A percentile compares a stretch with the other conserved stretches of the same genome.
Evolutionary conservation across 1,140 invertebrate genomes (phyloP).

Genomic region (Sarcophaga bullata): DNA sequence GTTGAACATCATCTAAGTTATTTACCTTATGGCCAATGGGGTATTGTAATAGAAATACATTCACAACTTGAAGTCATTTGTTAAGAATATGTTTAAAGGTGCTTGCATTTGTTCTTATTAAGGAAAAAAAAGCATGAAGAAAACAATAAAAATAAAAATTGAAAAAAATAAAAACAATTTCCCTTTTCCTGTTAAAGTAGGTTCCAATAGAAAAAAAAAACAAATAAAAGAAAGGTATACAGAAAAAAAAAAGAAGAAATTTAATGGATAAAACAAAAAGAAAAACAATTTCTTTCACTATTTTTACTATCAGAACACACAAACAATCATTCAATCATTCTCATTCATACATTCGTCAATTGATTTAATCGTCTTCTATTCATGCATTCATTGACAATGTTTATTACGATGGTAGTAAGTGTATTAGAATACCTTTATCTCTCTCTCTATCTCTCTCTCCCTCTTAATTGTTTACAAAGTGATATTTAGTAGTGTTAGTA

Average conservation of each 20-base stretch:
- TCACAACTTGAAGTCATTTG: background rate
- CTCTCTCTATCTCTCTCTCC: background rate
- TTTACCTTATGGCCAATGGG: no score
- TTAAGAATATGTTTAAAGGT: background rate
- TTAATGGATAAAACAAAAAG: no score
- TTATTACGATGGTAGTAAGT: background rate
- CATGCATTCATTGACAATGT: background rate
- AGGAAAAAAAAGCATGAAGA: background rate
- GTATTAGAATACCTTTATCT: background rate
- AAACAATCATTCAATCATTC: no score
- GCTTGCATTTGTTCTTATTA: background rate
- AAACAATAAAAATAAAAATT: background rate
- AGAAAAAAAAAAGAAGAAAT: no score
- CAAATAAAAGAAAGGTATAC: no score
- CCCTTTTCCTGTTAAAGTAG: constrained; percentile 26
- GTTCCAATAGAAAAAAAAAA: background rate
- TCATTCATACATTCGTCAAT: background rate
- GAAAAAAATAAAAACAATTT: background rate
- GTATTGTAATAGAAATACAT: no score
- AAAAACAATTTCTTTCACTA: no score
- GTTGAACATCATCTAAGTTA: no score
- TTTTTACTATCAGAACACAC: no score
- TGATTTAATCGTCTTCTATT: no score
- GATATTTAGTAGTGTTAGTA: background rate
- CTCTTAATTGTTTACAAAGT: background rate